Evolutionary conservation across 2,797 vertebrate genomes (phyloP), one percentile per base, ranked within the genome.

Genomic region (Pangasius djambal): DNA sequence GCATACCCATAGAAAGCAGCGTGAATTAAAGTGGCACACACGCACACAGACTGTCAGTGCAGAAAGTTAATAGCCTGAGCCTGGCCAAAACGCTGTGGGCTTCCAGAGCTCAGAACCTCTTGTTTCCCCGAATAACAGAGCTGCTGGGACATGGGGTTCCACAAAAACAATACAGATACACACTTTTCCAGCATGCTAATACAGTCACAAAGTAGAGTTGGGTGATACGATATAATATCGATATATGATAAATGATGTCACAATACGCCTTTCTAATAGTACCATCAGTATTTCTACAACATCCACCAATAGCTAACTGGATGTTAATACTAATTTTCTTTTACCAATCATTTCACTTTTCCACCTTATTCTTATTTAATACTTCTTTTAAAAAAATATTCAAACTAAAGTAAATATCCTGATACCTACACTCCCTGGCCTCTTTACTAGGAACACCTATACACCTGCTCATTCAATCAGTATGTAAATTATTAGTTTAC

Each of bases 41-140:
- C 44, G 28, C 86, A 86, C 44, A 61, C 90, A 86, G 87, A 89
- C 88, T 88, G 79, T 89, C 89, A 90, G 81, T 57, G 40, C 69
- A 85, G 89, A 89, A 94, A 94, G 91, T 89, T 12, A 93, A 93
- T 92, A 91, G 89, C 90, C 88, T 89, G 89, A 92, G 90, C 93
- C 91, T 91, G 90, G 87, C 90, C 61, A 25, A 85, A 85, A 77
- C 34, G 34, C 92, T 88, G 90, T 88, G 92, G 92, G 90, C 93
- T 95, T 86, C 90, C 91, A 87, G 55, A 89, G 88, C 89, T 75
- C 63, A 37, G 87, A 87, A 57, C 84, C 61, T 92, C 93, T 91
- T 91, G 95, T 96, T 95, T 91, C 95, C 95, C 89, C 90, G 93
- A 57, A 95, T 92, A 96, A 96, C 95, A 63, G 83, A 88, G 28